Base-by-base conservation (phyloP, 2,888 invertebrate genomes). In the Disparrhopalites patrizii region DNA sequence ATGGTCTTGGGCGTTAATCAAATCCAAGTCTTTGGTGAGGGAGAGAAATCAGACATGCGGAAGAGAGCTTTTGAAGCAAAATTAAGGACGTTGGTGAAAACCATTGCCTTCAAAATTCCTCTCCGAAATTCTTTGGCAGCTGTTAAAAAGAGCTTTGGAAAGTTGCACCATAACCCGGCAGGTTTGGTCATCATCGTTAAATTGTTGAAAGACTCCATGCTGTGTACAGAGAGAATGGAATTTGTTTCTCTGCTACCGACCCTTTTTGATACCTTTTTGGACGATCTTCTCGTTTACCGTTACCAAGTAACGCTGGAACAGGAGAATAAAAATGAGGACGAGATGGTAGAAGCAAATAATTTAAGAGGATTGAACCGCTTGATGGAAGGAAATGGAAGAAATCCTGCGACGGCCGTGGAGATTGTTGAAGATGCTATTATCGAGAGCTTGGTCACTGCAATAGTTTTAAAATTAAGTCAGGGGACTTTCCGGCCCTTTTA, bases 391-490 rank as follows among this genome's bases (percentile, higher is more conserved):
- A 43, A n/a, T n/a, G n/a, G 25, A 43, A 47, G 30, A 28, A n/a
- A 25, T 23, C 81, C 78, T 92, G 36, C 78, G 4, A 79, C 78
- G 10, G 80, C 81, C 55, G 81, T 89, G 0, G 82, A 84, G 36
- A 76, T 77, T 15, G 85, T 90, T 0, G 95, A 96, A 80, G 83
- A 84, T 18, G 83, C 86, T 76, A 85, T 91, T 0, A 85, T 92
- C 1, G 85, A 88, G 72, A 86, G 91, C 0, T 80, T 95, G n/a
- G 87, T 90, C 1, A 83, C 86, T 56, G 75, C 73, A 51, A 83
- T 94, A 75, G 87, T 93, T 28, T 80, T 96, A 57, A 94, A 94
- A 79, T 81, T 96, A 30, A 93, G 93, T 0, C 96, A 96, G 79
- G 86, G 87, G 0, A 87, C 87, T 43, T 97, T 97, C 80, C 85